These are phyloP conservation scores for Frieseomelitta varia DNA, from an alignment of 1,140 invertebrate species.

Conservation along the genomic window DNA sequence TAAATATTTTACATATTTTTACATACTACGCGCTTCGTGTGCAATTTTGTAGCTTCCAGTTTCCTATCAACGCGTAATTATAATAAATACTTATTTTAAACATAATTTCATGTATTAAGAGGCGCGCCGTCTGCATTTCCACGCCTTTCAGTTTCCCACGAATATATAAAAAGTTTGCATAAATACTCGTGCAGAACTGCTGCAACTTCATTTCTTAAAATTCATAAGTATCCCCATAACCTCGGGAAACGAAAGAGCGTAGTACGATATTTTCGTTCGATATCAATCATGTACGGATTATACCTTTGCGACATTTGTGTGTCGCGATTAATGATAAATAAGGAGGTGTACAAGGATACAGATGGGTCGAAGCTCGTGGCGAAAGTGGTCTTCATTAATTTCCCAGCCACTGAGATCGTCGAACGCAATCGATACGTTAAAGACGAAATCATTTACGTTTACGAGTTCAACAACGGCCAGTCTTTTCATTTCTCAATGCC, in stretches of 20 bases:
- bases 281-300: background rate
- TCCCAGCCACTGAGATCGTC: background rate
- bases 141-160: too few species aligned
- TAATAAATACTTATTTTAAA: too few species aligned
- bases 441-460: constrained; percentile 8
- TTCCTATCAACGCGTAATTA: too few species aligned
- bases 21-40: too few species aligned
- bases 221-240: constrained; percentile 20
- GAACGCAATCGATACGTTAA: constrained; percentile 1
- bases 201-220: constrained; percentile 33
- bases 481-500: constrained; percentile 18
- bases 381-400: constrained; percentile 14
- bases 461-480: constrained; percentile 8
- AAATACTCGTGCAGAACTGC: background rate
- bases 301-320: constrained; percentile 23
- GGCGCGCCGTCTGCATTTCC: too few species aligned
- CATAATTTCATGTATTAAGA: too few species aligned
- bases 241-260: background rate
- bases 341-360: background rate
- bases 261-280: too few species aligned
- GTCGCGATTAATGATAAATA: constrained; percentile 11
- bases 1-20: too few species aligned
- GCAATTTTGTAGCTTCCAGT: too few species aligned
- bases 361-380: background rate
- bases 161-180: background rate